Conservation (phyloP, 2,888 invertebrate genomes). For the Argyresthia albistria region DNA sequence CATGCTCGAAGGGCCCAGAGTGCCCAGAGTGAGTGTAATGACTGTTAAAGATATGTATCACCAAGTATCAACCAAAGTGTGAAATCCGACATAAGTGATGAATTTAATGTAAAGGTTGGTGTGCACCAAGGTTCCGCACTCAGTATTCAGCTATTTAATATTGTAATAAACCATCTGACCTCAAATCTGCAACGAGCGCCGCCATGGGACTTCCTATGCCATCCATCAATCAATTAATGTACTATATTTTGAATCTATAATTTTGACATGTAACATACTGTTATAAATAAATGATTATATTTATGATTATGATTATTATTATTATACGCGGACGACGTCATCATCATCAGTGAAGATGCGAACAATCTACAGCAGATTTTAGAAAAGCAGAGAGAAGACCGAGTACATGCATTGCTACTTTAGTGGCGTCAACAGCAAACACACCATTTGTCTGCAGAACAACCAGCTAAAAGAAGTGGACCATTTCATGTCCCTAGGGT, state of each 20-base stretch:
- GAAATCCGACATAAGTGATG: neutral
- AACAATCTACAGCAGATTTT: neutral
- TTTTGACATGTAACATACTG: too few relatives aligned
- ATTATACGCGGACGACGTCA: neutral
- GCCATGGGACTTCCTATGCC: neutral
- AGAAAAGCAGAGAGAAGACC: neutral
- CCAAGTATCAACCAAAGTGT: neutral
- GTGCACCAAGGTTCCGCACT: neutral
- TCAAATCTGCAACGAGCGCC: neutral
- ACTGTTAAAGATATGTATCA: neutral
- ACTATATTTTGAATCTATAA: too few relatives aligned
- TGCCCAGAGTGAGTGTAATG: neutral
- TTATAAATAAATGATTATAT: too few relatives aligned
- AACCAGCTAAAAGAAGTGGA: neutral
- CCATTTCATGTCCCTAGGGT: neutral
- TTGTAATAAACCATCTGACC: neutral
- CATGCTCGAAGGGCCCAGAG: constrained; percentile 1
- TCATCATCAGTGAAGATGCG: neutral
- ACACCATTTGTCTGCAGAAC: neutral
- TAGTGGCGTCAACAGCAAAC: neutral
- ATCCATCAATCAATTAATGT: too few relatives aligned
- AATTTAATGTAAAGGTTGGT: neutral
- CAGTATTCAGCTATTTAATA: neutral
- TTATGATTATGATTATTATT: too few relatives aligned
- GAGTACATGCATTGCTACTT: neutral